These are phyloP conservation scores for Drosophila neotestacea DNA, from an alignment of 2,888 invertebrate species.

Conservation along the genomic window DNA sequence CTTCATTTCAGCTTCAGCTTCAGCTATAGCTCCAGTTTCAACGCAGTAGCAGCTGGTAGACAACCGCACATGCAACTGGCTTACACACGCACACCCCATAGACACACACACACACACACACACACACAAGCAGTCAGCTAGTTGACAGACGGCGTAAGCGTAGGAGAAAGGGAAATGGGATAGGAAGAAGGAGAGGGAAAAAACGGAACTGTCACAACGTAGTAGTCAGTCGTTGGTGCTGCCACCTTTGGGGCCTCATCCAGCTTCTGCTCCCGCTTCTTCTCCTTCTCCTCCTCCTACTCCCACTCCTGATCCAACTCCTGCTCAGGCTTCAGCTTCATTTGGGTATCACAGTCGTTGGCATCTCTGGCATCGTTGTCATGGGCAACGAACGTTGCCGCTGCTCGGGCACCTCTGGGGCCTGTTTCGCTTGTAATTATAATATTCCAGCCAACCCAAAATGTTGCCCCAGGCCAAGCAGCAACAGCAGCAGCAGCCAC, in stretches of 20 bases:
- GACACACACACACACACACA: slow-evolving; percentile 18
- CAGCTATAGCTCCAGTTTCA: slow-evolving; percentile 9
- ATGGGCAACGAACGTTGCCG: slow-evolving; percentile 49
- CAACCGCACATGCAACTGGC: slow-evolving; percentile 67
- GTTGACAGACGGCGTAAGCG: slow-evolving; percentile 28
- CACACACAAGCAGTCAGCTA: slow-evolving; percentile 1
- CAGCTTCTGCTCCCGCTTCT: slow-evolving; percentile 12
- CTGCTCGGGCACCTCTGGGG: slow-evolving; percentile 62
- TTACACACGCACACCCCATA: slow-evolving; percentile 58
- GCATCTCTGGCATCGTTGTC: slow-evolving; percentile 44
- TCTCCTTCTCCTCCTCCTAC: slow-evolving; percentile 6
- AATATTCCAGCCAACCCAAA: slow-evolving; percentile 81
- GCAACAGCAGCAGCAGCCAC: slow-evolving; percentile 43
- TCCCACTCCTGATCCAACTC: background rate
- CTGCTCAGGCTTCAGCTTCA: slow-evolving; percentile 49
- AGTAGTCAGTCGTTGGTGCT: slow-evolving; percentile 53
- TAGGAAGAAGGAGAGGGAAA: slow-evolving; percentile 25
- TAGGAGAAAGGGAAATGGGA: slow-evolving; percentile 25
- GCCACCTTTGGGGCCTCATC: slow-evolving; percentile 64
- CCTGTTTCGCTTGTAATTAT: slow-evolving; percentile 81
- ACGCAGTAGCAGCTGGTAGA: slow-evolving; percentile 41
- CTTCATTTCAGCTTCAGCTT: slow-evolving; percentile 41
- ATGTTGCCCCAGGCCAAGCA: slow-evolving; percentile 59
- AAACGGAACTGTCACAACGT: slow-evolving; percentile 73
- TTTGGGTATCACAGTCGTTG: slow-evolving; percentile 66